Evolutionary conservation across 2,113 vertebrate species (phyloP).

Genomic region (Melanerpes aurifrons): DNA sequence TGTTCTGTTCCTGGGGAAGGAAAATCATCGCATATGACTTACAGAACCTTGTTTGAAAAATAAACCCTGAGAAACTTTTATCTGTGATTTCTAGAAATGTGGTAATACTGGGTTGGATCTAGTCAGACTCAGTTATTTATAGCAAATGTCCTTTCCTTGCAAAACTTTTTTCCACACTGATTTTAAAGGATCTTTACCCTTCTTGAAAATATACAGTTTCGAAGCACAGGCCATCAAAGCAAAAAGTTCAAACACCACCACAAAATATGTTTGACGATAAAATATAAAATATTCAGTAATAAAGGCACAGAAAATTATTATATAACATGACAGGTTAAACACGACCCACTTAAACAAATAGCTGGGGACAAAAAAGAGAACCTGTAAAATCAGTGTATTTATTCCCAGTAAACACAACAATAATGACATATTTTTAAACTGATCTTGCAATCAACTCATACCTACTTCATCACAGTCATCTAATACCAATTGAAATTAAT

Average conservation of each 20-base stretch:
- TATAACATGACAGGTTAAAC: constrained; percentile 72
- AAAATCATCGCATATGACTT: neutral
- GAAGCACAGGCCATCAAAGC: constrained; percentile 71
- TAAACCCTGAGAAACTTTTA: neutral
- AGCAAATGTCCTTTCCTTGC: neutral
- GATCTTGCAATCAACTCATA: constrained; percentile 45
- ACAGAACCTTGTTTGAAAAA: neutral
- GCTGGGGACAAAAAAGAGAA: constrained; percentile 55
- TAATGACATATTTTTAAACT: constrained; percentile 49
- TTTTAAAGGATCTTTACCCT: constrained; percentile 8
- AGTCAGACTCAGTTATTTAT: neutral
- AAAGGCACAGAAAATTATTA: constrained; percentile 66
- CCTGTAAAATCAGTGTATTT: constrained; percentile 49
- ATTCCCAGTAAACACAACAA: constrained; percentile 1
- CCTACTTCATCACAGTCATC: constrained; percentile 39
- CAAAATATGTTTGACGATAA: constrained; percentile 73
- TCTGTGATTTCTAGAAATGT: neutral
- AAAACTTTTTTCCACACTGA: constrained; percentile 30
- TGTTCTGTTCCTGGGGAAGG: neutral
- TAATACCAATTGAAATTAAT: constrained; percentile 60
- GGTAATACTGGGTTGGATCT: neutral
- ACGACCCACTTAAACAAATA: constrained; percentile 65
- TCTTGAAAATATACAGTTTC: constrained; percentile 48
- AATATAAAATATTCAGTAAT: constrained; percentile 68
- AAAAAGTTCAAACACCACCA: constrained; percentile 71